Evolutionary conservation across 2,888 invertebrate species (phyloP).

Genomic region (Choreutis nemorana): DNA sequence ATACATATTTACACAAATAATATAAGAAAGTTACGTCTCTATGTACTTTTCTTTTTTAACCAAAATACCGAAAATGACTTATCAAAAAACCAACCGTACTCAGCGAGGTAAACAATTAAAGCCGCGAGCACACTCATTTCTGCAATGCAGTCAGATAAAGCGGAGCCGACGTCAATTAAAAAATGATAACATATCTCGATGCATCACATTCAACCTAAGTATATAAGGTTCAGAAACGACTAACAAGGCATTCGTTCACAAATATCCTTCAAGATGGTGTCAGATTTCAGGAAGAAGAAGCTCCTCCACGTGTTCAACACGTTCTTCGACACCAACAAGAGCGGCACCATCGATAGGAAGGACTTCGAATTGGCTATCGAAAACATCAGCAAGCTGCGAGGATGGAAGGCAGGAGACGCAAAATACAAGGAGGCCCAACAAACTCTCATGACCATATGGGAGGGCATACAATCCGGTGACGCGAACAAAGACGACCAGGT

Average conservation of each 20-base stretch:
- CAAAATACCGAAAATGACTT: no score
- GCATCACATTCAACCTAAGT: no score
- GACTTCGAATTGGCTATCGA: conserved; percentile 87
- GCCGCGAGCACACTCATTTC: no score
- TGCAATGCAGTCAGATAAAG: no score
- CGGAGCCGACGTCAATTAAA: no score
- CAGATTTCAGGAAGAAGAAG: conserved; percentile 90
- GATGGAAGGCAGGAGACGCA: conserved; percentile 76
- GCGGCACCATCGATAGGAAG: conserved; percentile 86
- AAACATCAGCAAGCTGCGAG: conserved; percentile 81
- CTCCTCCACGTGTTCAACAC: conserved; percentile 85
- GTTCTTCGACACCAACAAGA: conserved; percentile 88
- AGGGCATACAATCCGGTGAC: conserved; percentile 83
- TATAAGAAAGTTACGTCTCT: no score
- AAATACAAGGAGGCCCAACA: conserved; percentile 78
- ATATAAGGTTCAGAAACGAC: conserved; percentile 4
- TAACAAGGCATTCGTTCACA: not conserved
- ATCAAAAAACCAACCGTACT: no score
- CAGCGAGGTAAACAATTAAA: no score
- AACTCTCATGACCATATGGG: conserved; percentile 83
- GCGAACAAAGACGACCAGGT: conserved; percentile 86
- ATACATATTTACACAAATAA: no score
- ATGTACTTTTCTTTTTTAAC: no score
- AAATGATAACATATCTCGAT: no score
- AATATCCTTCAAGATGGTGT: conserved; percentile 69